phyloP scores from a whole-genome alignment of 1,140 invertebrate species.

The Lasaia peninsularis region DNA sequence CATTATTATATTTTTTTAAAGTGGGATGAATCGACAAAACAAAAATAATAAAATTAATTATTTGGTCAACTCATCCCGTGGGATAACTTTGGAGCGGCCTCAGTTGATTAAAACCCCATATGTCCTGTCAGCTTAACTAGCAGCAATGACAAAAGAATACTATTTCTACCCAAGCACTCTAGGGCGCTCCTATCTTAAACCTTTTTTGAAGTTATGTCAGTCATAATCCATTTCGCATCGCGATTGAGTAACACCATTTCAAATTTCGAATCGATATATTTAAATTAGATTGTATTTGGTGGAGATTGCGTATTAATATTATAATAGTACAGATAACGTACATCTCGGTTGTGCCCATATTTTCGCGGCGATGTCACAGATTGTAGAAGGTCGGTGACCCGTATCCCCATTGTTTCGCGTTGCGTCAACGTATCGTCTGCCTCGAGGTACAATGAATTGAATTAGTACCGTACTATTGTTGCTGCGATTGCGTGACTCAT shows the following conservation, averaged over 20 bases:
- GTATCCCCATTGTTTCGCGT: constrained; percentile 70
- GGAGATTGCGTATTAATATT: constrained; percentile 2
- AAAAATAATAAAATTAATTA: too few relatives aligned
- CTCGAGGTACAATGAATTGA: constrained; percentile 66
- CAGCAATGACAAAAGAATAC: too few relatives aligned
- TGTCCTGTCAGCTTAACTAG: too few relatives aligned
- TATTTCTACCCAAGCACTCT: too few relatives aligned
- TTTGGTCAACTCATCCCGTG: too few relatives aligned
- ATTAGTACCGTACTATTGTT: constrained; percentile 70
- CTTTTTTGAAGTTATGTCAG: too few relatives aligned
- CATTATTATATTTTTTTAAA: too few relatives aligned
- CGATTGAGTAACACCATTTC: not conserved
- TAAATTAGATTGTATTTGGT: not conserved
- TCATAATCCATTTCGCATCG: too few relatives aligned
- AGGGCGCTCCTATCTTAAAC: too few relatives aligned
- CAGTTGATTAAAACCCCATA: too few relatives aligned
- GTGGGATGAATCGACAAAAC: too few relatives aligned
- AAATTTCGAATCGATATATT: not conserved
- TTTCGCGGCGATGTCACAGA: constrained; percentile 72
- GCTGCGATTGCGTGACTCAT: constrained; percentile 63
- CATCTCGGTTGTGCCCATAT: constrained; percentile 61
- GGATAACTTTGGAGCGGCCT: too few relatives aligned
- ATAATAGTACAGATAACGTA: constrained; percentile 27
- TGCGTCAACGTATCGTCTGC: constrained; percentile 74
- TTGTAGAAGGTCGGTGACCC: constrained; percentile 70